A percentile compares a stretch with the other conserved stretches of the same genome.
phyloP scores from a whole-genome alignment of 1,140 invertebrate genomes.

The Tetraneura akinire region DNA sequence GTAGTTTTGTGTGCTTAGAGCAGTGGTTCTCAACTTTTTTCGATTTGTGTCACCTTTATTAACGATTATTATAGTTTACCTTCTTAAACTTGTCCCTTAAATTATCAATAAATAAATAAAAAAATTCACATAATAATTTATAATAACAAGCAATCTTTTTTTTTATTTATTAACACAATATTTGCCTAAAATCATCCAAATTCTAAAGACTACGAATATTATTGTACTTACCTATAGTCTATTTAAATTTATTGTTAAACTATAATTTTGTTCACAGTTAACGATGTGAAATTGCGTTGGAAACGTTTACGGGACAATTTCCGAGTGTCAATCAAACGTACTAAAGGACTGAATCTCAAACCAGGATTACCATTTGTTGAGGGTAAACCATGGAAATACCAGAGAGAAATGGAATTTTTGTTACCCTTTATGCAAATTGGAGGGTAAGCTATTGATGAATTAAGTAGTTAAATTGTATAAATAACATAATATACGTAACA shows the following conservation, averaged over 20 bases:
- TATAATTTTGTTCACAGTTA: conserved; percentile 23
- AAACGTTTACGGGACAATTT: conserved; percentile 47
- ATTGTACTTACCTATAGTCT: no score
- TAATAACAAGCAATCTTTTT: no score
- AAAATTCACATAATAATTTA: no score
- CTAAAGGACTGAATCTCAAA: conserved; percentile 46
- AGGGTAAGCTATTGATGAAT: conserved; percentile 25
- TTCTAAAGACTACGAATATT: background rate
- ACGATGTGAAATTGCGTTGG: conserved; percentile 40
- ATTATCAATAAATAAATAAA: no score
- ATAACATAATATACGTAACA: background rate
- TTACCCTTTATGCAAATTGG: conserved; percentile 46
- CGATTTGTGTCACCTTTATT: no score
- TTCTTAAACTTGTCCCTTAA: no score
- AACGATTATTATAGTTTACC: no score
- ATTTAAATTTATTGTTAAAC: no score
- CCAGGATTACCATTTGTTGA: conserved; percentile 40
- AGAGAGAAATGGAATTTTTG: conserved; percentile 45
- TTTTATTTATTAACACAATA: no score
- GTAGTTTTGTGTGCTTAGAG: no score
- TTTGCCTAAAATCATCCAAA: no score
- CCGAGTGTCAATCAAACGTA: conserved; percentile 45
- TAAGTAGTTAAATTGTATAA: background rate
- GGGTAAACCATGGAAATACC: conserved; percentile 41
- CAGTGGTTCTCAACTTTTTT: no score